Conservation (phyloP, 2,888 invertebrate species). For the Amiota communis region DNA sequence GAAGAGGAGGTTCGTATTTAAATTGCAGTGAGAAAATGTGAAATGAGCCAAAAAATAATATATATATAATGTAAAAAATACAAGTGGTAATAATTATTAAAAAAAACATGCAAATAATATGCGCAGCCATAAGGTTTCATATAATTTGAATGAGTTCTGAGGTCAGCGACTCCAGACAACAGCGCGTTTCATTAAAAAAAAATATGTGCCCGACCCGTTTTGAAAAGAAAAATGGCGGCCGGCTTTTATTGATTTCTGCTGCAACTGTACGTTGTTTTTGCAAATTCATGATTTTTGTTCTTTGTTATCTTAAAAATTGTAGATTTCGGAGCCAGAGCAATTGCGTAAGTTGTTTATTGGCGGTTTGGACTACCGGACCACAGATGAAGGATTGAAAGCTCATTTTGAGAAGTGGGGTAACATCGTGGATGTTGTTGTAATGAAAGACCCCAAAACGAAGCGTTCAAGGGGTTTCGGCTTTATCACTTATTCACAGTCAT, state of each 20-base stretch:
- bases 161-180: slow-evolving; percentile 16
- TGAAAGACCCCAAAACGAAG: slow-evolving; percentile 96
- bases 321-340: slow-evolving; percentile 78
- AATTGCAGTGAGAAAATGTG: background rate
- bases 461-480: slow-evolving; percentile 98
- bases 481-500: slow-evolving; percentile 93
- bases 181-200: background rate
- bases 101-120: background rate
- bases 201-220: background rate
- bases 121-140: background rate
- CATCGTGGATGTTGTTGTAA: slow-evolving; percentile 95
- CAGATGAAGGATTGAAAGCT: slow-evolving; percentile 90
- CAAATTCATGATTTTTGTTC: slow-evolving; percentile 16
- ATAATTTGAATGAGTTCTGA: background rate
- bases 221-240: slow-evolving; percentile 59
- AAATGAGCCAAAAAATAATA: background rate
- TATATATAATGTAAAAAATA: background rate
- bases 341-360: slow-evolving; percentile 95
- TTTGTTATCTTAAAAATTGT: slow-evolving; percentile 18
- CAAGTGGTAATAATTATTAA: background rate
- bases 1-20: slow-evolving; percentile 60
- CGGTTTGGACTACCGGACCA: slow-evolving; percentile 93
- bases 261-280: slow-evolving; percentile 17
- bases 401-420: slow-evolving; percentile 98
- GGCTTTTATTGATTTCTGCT: slow-evolving; percentile 35